Percentiles rank a stretch among this genome's conserved stretches.
Conservation (phyloP, 1,140 invertebrate species). For the Laupala kohalensis region DNA sequence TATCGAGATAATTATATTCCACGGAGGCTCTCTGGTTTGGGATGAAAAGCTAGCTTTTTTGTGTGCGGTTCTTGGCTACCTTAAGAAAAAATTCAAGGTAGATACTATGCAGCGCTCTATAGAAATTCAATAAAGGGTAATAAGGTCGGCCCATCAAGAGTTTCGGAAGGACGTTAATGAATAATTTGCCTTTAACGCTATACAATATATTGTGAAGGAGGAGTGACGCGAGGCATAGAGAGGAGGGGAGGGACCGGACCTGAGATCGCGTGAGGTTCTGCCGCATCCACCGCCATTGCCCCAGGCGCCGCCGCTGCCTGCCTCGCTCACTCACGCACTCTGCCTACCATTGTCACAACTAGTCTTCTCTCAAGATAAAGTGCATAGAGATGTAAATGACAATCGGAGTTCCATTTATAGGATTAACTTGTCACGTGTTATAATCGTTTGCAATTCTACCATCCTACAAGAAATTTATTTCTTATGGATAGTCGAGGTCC, state of each 20-base stretch:
- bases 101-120: not conserved
- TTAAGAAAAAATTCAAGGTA: not conserved
- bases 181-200: not conserved
- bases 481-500: too few relatives aligned
- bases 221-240: too few relatives aligned
- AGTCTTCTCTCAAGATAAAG: too few relatives aligned
- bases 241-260: not conserved
- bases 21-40: not conserved
- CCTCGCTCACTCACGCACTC: too few relatives aligned
- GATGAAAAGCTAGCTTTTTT: not conserved
- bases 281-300: not conserved
- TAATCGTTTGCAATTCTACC: too few relatives aligned
- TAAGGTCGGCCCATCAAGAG: not conserved
- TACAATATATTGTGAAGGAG: not conserved
- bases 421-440: too few relatives aligned
- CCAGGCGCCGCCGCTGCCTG: too few relatives aligned
- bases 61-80: not conserved
- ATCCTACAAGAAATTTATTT: too few relatives aligned
- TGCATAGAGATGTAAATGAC: too few relatives aligned
- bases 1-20: not conserved
- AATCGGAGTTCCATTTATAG: too few relatives aligned
- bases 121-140: not conserved
- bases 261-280: not conserved
- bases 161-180: not conserved
- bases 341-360: too few relatives aligned